A percentile compares a stretch with the other conserved stretches of the same genome.
Conservation (phyloP, 2,797 vertebrate genomes). For the Chiloscyllium punctatum region DNA sequence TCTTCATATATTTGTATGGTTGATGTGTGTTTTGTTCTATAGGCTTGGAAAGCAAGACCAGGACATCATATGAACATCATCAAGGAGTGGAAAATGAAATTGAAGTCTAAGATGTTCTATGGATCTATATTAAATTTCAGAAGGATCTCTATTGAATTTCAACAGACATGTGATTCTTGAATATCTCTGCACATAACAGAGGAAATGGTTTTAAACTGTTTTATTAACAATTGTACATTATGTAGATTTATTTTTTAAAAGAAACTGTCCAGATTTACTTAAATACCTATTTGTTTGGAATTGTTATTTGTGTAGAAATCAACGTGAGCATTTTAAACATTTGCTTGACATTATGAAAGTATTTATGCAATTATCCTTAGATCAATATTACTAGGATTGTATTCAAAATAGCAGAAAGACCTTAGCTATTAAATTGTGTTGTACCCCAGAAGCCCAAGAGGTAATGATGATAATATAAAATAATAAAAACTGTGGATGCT, state of each 20-base stretch:
- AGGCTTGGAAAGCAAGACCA: background rate
- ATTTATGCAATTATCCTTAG: background rate
- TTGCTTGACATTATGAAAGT: background rate
- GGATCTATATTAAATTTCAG: background rate
- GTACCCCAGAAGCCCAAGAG: background rate
- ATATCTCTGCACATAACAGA: background rate
- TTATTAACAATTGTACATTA: slow-evolving; percentile 16
- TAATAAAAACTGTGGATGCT: too few relatives aligned
- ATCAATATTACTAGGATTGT: background rate
- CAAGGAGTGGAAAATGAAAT: background rate
- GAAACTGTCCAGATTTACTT: background rate
- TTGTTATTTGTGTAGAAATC: slow-evolving; percentile 11
- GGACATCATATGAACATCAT: background rate
- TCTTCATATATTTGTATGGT: background rate
- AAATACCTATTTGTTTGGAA: background rate
- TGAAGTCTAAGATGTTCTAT: background rate
- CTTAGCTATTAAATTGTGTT: background rate
- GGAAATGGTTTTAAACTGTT: background rate
- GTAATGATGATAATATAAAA: too few relatives aligned
- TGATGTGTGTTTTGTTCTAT: background rate
- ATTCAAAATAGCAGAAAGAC: background rate
- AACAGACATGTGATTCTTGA: background rate
- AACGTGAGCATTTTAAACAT: background rate
- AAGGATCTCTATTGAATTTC: background rate
- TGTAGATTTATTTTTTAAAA: slow-evolving; percentile 34